A percentile compares a stretch with the other conserved stretches of the same genome.
phyloP scores from a whole-genome alignment of 1,140 invertebrate species.

The Drosophila ananassae region DNA sequence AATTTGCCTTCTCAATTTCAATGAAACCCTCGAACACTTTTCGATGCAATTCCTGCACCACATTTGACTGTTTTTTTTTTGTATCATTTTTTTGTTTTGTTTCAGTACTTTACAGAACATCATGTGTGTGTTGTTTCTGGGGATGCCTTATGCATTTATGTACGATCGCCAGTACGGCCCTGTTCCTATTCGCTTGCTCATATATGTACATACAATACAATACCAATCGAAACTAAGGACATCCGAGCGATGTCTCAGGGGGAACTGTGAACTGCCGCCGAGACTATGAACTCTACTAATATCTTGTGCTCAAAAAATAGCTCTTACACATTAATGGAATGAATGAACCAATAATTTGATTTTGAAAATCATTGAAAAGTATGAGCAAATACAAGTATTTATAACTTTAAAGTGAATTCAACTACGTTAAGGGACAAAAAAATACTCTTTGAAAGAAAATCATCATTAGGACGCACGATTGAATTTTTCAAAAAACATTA shows the following conservation, averaged over 20 bases:
- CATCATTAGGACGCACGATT: conserved; percentile 25
- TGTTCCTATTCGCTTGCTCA: conserved; percentile 30
- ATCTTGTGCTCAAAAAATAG: conserved; percentile 44
- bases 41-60: conserved; percentile 15
- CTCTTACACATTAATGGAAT: conserved; percentile 71
- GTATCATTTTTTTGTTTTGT: not conserved
- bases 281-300: conserved; percentile 32
- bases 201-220: conserved; percentile 46
- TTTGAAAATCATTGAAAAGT: conserved; percentile 16
- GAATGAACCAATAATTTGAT: conserved; percentile 59
- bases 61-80: not conserved
- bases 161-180: conserved; percentile 12
- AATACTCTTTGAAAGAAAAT: conserved; percentile 9
- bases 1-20: conserved; percentile 30
- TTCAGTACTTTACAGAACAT: not conserved
- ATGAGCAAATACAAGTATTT: conserved; percentile 12
- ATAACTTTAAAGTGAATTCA: conserved; percentile 11
- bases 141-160: conserved; percentile 3
- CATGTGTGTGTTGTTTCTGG: not conserved
- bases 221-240: conserved; percentile 16
- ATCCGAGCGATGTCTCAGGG: conserved; percentile 3
- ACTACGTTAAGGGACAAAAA: conserved; percentile 11
- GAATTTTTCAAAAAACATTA: conserved; percentile 15
- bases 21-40: conserved; percentile 30
- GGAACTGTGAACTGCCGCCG: conserved; percentile 7